Evolutionary conservation across 2,888 invertebrate genomes (phyloP), one percentile per base, ranked within the genome.

Genomic region (Bugulina stolonifera): DNA sequence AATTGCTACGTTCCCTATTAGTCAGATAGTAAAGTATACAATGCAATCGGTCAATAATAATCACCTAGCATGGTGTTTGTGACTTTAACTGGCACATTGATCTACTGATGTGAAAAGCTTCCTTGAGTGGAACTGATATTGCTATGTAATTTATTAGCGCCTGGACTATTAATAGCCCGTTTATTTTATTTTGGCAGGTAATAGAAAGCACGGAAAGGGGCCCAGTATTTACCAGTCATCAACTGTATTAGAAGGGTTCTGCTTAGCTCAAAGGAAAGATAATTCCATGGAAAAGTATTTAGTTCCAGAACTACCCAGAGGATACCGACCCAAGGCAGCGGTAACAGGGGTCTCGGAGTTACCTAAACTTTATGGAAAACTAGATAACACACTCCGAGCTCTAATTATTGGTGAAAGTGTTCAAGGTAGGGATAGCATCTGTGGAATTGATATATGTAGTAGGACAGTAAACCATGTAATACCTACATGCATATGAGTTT

Each of bases 291-390:
- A 64, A 27, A 27, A 27, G 18, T 64, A 64, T 64, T 29, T 14
- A 32, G 64, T 64, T 2, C 64, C 64, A 14, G 5, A 64, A 32
- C 32, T 64, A n/a, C 64, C 64, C 22, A 64, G 32, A 34, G 64
- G 32, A 25, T 64, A 64, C 27, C 2, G 32, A 64, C 64, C 64
- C n/a, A 32, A 34, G 5, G 64, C 64, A 18, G 64, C 64, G 10
- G 64, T 64, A 27, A 64, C 64, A 14, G 64, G 64, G 5, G 32
- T n/a, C 14, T 64, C 64, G 3, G 25, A 64, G 5, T 27, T 64
- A 64, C 64, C 64, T 32, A 64, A 64, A n/a, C 27, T 64, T 34
- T 64, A 64, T 34, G 64, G 64, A 22, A 64, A 64, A 32, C 5
- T 64, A 32, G 64, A 64, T 32, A 64, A 32, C 5, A 64, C 64